Base-by-base conservation (phyloP, 1,140 invertebrate genomes). In the Archivesica marissinica region DNA sequence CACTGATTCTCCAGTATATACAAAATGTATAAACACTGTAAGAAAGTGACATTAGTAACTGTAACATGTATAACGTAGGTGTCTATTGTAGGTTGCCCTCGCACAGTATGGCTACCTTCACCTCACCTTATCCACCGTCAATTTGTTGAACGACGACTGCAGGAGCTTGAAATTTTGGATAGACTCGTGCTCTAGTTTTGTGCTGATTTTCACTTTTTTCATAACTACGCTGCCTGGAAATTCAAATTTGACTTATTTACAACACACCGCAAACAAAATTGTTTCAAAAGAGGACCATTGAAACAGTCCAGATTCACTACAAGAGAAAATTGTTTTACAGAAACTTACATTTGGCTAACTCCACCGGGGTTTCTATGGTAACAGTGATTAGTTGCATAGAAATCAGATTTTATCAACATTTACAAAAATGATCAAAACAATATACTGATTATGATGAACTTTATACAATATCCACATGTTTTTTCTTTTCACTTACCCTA, bases 121-220 rank as follows among this genome's bases (percentile, higher is more conserved):
- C 78, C 91, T 91, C 96, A 99, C 98, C 97, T 99, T 99, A 94
- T 99, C 99, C 90, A 99, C 98, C 91, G 96, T 96, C 96, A 99
- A 97, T 95, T 98, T 99, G 95, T 99, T 99, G 94, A 99, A 99
- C 56, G 96, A 96, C 30, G 97, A 98, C 95, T 99, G 99, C 75
- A 99, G 95, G 89, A 99, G 96, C 96, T 99, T 99, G 94, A 99
- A 99, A 95, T 99, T 99, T 93, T 99, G 98, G 95, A 99, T 99
- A 93, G 98, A 99, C 94, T 99, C 99, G 95, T 99, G 98, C 94
- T 99, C 99, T 89, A 99, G 95, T 94, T 99, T 99, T 89, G 99
- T 99, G 94, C 97, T 97, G 94, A 99, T 99, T 95, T 99, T 99
- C 33, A 99, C 98, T 94, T 98, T 97, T 94, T 99, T 99, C 93